Conservation (phyloP, 2,888 invertebrate species). For the Clanis bilineata region DNA sequence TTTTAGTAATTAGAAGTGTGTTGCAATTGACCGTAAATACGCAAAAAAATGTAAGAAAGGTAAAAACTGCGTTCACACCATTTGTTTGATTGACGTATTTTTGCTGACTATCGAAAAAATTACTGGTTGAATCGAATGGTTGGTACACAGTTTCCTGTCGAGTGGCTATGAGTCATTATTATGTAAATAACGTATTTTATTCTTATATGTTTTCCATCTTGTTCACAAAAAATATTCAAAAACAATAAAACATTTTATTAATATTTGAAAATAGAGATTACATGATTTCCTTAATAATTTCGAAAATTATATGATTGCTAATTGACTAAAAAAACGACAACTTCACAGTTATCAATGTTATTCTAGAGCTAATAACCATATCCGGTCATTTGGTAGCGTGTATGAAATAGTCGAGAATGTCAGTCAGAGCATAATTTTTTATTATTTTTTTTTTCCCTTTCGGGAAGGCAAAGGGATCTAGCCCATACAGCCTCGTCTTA, state of each 20-base stretch:
- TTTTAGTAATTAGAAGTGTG: conserved; percentile 25
- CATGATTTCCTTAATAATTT: background rate
- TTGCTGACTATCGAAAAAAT: conserved; percentile 40
- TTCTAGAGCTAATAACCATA: background rate
- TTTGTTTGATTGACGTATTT: conserved; percentile 62
- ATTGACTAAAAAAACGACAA: background rate
- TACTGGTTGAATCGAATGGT: conserved; percentile 19
- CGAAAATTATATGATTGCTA: too few species aligned
- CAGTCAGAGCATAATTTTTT: background rate
- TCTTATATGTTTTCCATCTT: background rate
- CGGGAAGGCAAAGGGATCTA: too few species aligned
- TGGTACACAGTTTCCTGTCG: conserved; percentile 27
- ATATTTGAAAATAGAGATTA: background rate
- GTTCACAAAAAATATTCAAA: background rate
- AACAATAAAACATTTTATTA: background rate
- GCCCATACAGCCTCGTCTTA: too few species aligned
- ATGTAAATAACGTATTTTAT: conserved; percentile 5
- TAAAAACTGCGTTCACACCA: conserved; percentile 54
- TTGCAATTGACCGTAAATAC: conserved; percentile 34
- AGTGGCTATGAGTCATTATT: conserved; percentile 19
- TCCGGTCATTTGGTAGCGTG: background rate
- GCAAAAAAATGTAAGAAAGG: conserved; percentile 40
- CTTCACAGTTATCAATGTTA: too few species aligned
- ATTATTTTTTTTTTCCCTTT: too few species aligned
- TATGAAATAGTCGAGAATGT: background rate